A percentile compares a stretch with the other conserved stretches of the same genome.
phyloP scores from a whole-genome alignment of 1,140 invertebrate species.

The Physella acuta region DNA sequence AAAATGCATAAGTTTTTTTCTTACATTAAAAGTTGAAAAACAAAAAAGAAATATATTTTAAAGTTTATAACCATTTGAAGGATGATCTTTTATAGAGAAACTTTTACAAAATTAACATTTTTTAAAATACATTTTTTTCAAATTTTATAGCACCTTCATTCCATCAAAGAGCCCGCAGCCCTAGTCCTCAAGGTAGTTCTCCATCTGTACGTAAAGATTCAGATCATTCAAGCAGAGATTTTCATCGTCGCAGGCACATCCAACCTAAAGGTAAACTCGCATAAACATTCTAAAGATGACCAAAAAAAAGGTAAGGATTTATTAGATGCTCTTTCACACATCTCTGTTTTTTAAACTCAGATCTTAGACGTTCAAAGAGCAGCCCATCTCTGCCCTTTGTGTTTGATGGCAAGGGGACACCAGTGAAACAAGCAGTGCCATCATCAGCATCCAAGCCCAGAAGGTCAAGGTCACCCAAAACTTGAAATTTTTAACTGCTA shows the following conservation, averaged over 20 bases:
- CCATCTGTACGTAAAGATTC: slow-evolving; percentile 40
- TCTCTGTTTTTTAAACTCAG: slow-evolving; percentile 30
- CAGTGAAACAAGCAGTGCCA: background rate
- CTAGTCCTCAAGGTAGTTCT: slow-evolving; percentile 39
- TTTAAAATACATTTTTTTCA: background rate
- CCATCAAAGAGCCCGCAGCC: slow-evolving; percentile 51
- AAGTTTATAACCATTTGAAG: too few relatives aligned
- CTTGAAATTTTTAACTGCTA: too few relatives aligned
- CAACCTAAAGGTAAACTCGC: slow-evolving; percentile 42
- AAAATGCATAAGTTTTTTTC: too few relatives aligned
- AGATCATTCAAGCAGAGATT: slow-evolving; percentile 52
- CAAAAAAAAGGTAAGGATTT: background rate
- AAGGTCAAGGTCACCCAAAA: slow-evolving; percentile 21
- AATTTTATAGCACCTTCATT: slow-evolving; percentile 48
- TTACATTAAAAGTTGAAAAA: too few relatives aligned
- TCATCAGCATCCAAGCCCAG: background rate
- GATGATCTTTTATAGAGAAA: too few relatives aligned
- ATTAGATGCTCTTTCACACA: slow-evolving; percentile 8
- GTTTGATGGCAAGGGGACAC: slow-evolving; percentile 36
- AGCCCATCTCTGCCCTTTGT: slow-evolving; percentile 49
- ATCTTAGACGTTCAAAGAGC: slow-evolving; percentile 46
- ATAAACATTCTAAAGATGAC: background rate
- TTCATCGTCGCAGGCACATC: slow-evolving; percentile 41
- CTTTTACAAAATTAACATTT: too few relatives aligned
- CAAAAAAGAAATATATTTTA: too few relatives aligned